phyloP scores from a whole-genome alignment of 2,113 vertebrate species.

The Cottus gobio region DNA sequence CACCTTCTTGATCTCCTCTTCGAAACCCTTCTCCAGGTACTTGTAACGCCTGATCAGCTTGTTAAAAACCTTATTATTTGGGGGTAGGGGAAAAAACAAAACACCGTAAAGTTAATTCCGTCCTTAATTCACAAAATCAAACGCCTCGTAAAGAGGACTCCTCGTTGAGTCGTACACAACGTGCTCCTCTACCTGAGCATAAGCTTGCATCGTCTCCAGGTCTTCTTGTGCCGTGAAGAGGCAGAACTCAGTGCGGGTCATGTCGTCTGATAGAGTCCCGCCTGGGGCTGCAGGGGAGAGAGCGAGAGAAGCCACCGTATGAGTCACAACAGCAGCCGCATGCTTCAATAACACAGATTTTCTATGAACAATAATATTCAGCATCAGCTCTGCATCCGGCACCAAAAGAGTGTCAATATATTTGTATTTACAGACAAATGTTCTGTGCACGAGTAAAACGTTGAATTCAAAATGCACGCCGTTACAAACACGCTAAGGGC shows the following conservation, averaged over 20 bases:
- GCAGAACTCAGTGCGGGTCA: conserved; percentile 98
- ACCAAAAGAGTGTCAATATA: background rate
- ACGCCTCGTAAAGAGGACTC: no score
- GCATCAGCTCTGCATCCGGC: background rate
- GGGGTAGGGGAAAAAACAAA: rapidly evolving
- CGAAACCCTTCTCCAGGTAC: conserved; percentile 99
- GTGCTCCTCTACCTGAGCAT: conserved; percentile 90
- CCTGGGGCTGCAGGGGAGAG: conserved; percentile 88
- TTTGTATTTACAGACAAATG: no score
- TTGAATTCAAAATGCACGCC: no score
- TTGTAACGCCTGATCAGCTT: conserved; percentile 99
- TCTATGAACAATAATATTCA: no score
- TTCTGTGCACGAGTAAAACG: no score
- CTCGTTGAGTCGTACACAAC: no score
- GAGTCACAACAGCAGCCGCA: background rate
- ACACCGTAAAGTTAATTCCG: background rate
- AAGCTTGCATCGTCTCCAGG: conserved; percentile 99
- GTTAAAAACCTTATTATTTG: conserved; percentile 93
- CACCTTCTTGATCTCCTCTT: conserved; percentile 99
- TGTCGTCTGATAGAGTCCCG: conserved; percentile 96
- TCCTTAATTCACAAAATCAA: background rate
- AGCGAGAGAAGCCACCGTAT: background rate
- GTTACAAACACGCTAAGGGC: no score
- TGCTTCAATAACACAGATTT: background rate
- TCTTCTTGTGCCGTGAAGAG: conserved; percentile 99